Evolutionary conservation across 2,113 vertebrate genomes (phyloP).

Genomic region (Sciurus niger): DNA sequence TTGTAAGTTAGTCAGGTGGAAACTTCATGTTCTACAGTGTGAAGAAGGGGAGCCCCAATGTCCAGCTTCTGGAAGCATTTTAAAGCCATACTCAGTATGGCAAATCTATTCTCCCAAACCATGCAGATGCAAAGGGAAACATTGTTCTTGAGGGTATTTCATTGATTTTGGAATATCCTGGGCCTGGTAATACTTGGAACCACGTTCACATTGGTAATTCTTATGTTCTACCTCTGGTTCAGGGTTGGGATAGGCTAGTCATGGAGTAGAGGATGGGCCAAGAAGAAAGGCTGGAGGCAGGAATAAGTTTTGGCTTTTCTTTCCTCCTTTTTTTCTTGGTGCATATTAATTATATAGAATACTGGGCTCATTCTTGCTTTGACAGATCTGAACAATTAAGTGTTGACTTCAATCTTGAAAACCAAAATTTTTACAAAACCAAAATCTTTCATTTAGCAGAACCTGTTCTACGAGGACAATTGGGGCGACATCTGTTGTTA

Average conservation of each 20-base stretch:
- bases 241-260: rapidly evolving
- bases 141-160: neutral
- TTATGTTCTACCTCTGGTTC: neutral
- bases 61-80: slow-evolving; percentile 17
- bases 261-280: neutral
- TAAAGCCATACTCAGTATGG: neutral
- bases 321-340: neutral
- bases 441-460: neutral
- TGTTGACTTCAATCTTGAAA: neutral
- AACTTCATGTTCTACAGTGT: neutral
- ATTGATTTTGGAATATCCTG: neutral
- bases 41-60: neutral
- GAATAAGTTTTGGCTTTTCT: neutral
- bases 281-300: neutral
- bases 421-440: neutral
- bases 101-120: neutral
- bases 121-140: neutral
- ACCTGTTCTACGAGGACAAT: neutral
- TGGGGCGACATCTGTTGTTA: neutral
- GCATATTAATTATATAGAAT: neutral
- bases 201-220: neutral
- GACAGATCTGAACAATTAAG: neutral
- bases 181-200: neutral
- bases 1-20: neutral
- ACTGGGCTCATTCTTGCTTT: neutral